These are phyloP conservation scores for Oikopleura albicans DNA, from an alignment of 23 tunicate species.

Conservation along the genomic window DNA sequence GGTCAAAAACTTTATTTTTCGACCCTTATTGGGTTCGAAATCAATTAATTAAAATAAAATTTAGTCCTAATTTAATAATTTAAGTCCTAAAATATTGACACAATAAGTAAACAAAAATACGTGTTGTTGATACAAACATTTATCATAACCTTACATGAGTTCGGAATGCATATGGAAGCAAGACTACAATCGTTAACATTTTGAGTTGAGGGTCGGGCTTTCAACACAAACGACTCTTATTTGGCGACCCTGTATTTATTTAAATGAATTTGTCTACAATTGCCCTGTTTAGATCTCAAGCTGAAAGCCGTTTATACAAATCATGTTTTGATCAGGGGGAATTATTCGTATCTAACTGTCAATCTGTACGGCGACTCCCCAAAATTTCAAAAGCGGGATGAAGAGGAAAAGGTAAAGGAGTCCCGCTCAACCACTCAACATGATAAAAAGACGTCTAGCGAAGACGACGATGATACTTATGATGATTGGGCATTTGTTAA, in stretches of 20 bases:
- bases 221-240: background rate
- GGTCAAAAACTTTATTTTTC: too few relatives aligned
- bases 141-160: too few relatives aligned
- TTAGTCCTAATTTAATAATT: too few relatives aligned
- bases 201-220: too few relatives aligned
- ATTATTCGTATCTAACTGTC: background rate
- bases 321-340: background rate
- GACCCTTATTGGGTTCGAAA: too few relatives aligned
- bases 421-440: background rate
- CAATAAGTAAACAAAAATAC: too few relatives aligned
- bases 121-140: too few relatives aligned
- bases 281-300: background rate
- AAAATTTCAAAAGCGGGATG: background rate
- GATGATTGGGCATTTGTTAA: conserved; percentile 14
- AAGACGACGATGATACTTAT: conserved; percentile 1
- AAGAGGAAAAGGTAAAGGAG: background rate
- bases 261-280: background rate
- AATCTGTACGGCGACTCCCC: background rate
- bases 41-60: too few relatives aligned
- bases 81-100: too few relatives aligned
- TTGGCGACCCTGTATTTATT: background rate
- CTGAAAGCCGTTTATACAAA: background rate
- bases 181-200: too few relatives aligned
- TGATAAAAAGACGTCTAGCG: background rate
- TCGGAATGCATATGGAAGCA: too few relatives aligned